A percentile compares a stretch with the other conserved stretches of the same genome.
These are phyloP conservation scores for Drosophila neotestacea DNA, from an alignment of 2,888 invertebrate species.

Conservation along the genomic window DNA sequence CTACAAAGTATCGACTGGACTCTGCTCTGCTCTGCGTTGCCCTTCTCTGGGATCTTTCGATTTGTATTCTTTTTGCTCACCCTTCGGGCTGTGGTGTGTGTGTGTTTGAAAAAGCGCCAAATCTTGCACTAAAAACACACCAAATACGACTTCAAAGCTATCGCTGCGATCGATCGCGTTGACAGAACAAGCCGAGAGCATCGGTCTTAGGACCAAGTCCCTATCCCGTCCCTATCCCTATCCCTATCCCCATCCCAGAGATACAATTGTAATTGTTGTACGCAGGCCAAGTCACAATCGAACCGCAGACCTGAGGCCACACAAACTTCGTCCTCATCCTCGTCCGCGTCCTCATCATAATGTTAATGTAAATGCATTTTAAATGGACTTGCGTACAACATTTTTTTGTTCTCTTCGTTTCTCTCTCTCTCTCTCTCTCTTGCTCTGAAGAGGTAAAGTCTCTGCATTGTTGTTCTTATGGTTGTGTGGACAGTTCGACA, in stretches of 20 bases:
- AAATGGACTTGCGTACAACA: constrained; percentile 83
- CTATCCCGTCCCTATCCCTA: constrained; percentile 24
- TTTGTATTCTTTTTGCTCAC: constrained; percentile 35
- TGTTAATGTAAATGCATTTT: constrained; percentile 85
- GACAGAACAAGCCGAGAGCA: constrained; percentile 48
- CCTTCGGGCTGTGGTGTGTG: constrained; percentile 48
- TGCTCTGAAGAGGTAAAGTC: too few relatives aligned
- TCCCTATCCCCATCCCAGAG: constrained; percentile 10
- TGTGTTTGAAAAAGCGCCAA: constrained; percentile 82
- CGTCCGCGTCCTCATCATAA: constrained; percentile 82
- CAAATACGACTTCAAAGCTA: constrained; percentile 84
- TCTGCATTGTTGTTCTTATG: constrained; percentile 55
- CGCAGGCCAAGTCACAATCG: constrained; percentile 29
- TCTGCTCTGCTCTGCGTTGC: not conserved
- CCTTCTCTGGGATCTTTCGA: constrained; percentile 13
- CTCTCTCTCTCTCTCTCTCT: too few relatives aligned
- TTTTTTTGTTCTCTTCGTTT: constrained; percentile 58
- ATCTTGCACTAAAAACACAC: constrained; percentile 84
- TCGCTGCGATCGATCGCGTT: constrained; percentile 82
- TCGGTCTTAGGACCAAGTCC: not conserved
- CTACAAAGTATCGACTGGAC: constrained; percentile 78
- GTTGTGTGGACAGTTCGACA: constrained; percentile 79
- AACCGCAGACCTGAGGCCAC: constrained; percentile 42
- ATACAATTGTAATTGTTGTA: constrained; percentile 63
- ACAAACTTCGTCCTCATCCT: constrained; percentile 46